Evolutionary conservation across 2,888 invertebrate genomes (phyloP).

Genomic region (Cantharis rufa): DNA sequence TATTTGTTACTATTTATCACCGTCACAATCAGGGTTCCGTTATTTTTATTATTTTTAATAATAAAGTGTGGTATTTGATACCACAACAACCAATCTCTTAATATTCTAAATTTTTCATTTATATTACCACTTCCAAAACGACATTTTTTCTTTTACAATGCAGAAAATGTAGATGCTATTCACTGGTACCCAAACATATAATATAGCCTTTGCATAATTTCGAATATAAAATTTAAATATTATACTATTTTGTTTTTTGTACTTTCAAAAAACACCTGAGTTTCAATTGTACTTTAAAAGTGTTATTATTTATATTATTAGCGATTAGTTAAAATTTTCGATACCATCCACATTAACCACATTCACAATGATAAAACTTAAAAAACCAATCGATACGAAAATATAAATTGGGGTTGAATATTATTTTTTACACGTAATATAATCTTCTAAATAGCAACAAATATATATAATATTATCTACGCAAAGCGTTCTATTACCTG

Average conservation of each 20-base stretch:
- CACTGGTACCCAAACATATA: neutral
- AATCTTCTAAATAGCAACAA: constrained; percentile 33
- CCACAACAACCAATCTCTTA: constrained; percentile 18
- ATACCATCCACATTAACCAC: constrained; percentile 25
- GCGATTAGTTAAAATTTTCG: neutral
- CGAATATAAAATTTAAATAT: neutral
- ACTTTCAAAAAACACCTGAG: neutral
- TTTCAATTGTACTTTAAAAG: neutral
- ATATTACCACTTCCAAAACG: constrained; percentile 24
- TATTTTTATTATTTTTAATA: constrained; percentile 7
- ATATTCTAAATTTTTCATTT: constrained; percentile 17
- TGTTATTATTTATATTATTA: neutral
- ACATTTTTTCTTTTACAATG: constrained; percentile 28
- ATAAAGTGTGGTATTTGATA: constrained; percentile 16
- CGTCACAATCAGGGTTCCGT: constrained; percentile 46
- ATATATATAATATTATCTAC: constrained; percentile 32
- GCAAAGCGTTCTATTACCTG: constrained; percentile 32
- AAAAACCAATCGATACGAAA: constrained; percentile 28
- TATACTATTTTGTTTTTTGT: neutral
- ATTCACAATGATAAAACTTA: constrained; percentile 7
- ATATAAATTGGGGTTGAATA: constrained; percentile 31
- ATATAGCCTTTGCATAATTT: neutral
- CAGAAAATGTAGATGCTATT: constrained; percentile 23
- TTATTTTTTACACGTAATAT: constrained; percentile 26
- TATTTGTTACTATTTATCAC: constrained; percentile 33